A percentile compares a stretch with the other conserved stretches of the same genome.
These are phyloP conservation scores for Trichonephila clavipes DNA, from an alignment of 1,140 invertebrate species.

Conservation along the genomic window DNA sequence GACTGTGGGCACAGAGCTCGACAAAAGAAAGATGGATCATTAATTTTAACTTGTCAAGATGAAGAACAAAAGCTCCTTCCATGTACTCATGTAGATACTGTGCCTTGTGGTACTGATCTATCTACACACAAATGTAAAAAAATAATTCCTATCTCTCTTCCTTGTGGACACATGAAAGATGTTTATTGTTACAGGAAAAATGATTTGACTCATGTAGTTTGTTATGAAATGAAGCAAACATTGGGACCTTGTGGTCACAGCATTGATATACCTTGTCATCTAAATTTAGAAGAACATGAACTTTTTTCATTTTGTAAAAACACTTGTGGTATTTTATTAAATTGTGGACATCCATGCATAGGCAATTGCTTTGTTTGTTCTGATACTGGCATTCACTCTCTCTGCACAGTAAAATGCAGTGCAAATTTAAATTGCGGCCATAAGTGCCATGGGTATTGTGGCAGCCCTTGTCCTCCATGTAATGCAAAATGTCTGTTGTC, in stretches of 20 bases:
- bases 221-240: neutral
- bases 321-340: conserved; percentile 59
- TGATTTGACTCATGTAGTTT: neutral
- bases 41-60: neutral
- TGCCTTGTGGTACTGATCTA: conserved; percentile 35
- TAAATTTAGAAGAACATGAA: conserved; percentile 37
- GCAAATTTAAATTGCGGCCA: conserved; percentile 83
- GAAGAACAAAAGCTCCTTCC: conserved; percentile 27
- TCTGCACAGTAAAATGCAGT: conserved; percentile 82
- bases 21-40: conserved; percentile 10
- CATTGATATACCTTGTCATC: conserved; percentile 46
- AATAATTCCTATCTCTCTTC: conserved; percentile 10
- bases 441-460: conserved; percentile 74
- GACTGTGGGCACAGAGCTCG: conserved; percentile 29
- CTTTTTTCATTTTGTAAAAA: conserved; percentile 33
- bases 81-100: conserved; percentile 35
- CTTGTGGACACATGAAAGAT: conserved; percentile 66
- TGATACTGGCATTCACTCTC: conserved; percentile 47
- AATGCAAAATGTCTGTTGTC: conserved; percentile 79
- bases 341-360: conserved; percentile 73
- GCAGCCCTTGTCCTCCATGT: conserved; percentile 79
- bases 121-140: conserved; percentile 32
- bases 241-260: conserved; percentile 73
- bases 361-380: conserved; percentile 1
- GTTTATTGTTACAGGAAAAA: conserved; percentile 49